phyloP scores from a whole-genome alignment of 2,797 vertebrate genomes.

The Takifugu ocellatus region DNA sequence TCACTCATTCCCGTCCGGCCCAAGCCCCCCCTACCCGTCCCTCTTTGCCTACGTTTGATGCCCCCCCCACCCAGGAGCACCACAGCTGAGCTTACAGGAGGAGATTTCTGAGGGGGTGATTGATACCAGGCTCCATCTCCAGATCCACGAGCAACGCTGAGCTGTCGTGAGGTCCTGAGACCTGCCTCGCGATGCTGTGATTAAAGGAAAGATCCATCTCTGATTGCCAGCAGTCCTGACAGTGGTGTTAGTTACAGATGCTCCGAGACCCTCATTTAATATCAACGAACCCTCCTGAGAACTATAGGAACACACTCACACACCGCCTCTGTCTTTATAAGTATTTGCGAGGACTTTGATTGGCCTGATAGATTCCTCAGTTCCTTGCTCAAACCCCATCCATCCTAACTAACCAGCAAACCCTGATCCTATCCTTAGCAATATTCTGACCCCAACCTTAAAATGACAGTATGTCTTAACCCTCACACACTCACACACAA shows the following conservation, averaged over 20 bases:
- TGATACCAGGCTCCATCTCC: conserved; percentile 61
- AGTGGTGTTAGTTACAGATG: no score
- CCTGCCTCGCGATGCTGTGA: conserved; percentile 28
- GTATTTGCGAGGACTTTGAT: no score
- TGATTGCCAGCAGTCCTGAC: conserved; percentile 27
- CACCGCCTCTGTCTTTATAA: no score
- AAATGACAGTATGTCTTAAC: no score
- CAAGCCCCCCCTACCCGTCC: conserved; percentile 15
- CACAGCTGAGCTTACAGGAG: conserved; percentile 34
- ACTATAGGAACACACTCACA: no score
- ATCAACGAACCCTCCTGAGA: neutral
- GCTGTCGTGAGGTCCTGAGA: conserved; percentile 47
- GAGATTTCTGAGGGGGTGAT: conserved; percentile 66
- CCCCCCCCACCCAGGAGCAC: conserved; percentile 44
- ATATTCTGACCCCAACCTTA: no score
- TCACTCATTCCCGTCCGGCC: conserved; percentile 33
- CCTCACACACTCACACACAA: no score
- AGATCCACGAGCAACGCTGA: conserved; percentile 41
- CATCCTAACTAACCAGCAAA: no score
- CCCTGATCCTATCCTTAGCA: no score
- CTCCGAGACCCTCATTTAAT: no score
- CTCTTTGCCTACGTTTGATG: conserved; percentile 48
- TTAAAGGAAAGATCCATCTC: conserved; percentile 45
- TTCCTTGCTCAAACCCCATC: no score
- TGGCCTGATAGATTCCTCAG: no score